These are phyloP conservation scores for Ancistrus triradiatus DNA, from an alignment of 2,113 vertebrate species.

Conservation along the genomic window DNA sequence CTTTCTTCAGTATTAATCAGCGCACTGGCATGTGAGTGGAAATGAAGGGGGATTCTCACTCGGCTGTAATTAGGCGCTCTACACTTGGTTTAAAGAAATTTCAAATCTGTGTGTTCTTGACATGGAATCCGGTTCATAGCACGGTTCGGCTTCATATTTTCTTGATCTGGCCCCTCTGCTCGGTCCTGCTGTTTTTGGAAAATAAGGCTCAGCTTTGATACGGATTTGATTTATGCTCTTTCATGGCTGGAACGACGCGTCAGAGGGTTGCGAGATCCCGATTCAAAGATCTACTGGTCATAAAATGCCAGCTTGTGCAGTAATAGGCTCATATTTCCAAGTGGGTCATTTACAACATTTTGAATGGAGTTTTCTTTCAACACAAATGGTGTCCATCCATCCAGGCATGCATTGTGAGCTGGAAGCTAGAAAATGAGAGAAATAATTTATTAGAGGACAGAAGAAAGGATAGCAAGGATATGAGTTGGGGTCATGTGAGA, in stretches of 20 bases:
- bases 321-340: constrained; percentile 26
- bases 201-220: constrained; percentile 11
- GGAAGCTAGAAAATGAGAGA: background rate
- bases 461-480: background rate
- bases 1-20: constrained; percentile 64
- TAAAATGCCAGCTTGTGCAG: constrained; percentile 12
- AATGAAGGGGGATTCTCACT: constrained; percentile 30
- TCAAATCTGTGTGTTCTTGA: constrained; percentile 15
- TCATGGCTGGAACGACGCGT: constrained; percentile 1
- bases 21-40: constrained; percentile 46
- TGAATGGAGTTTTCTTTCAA: constrained; percentile 7
- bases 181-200: constrained; percentile 24
- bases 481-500: background rate
- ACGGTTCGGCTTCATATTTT: constrained; percentile 6
- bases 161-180: constrained; percentile 20
- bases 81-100: constrained; percentile 16
- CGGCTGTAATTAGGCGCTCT: constrained; percentile 34
- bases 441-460: constrained; percentile 24
- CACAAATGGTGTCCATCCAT: constrained; percentile 11
- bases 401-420: background rate
- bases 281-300: constrained; percentile 1
- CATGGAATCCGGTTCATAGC: constrained; percentile 25
- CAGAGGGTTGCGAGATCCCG: constrained; percentile 12
- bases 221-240: constrained; percentile 21
- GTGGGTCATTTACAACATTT: constrained; percentile 12